phyloP scores from a whole-genome alignment of 2,797 vertebrate species.

The Scarus forsteni region DNA sequence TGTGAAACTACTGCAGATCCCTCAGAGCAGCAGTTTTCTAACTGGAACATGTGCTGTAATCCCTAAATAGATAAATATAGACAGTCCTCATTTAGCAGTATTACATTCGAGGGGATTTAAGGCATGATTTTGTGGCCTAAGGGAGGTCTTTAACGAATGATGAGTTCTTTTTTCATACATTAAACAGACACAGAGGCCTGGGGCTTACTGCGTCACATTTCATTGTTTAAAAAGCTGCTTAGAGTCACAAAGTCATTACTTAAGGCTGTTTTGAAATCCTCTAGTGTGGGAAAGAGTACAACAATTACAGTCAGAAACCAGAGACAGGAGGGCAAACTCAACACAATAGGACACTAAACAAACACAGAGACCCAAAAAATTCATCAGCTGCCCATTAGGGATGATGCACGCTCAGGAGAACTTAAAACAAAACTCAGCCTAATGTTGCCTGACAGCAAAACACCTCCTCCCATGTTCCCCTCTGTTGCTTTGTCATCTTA shows the following conservation, averaged over 20 bases:
- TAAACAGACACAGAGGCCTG: slow-evolving; percentile 17
- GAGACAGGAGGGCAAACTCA: slow-evolving; percentile 31
- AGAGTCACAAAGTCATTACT: slow-evolving; percentile 32
- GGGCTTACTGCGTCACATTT: slow-evolving; percentile 4
- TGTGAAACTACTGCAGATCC: slow-evolving; percentile 22
- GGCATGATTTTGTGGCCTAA: background rate
- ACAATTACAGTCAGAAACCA: slow-evolving; percentile 49
- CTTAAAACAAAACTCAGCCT: slow-evolving; percentile 36
- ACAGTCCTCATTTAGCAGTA: background rate
- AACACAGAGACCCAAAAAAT: slow-evolving; percentile 53
- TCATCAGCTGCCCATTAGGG: slow-evolving; percentile 30
- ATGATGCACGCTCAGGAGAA: slow-evolving; percentile 27
- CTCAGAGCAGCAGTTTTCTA: slow-evolving; percentile 6
- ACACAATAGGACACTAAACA: slow-evolving; percentile 39
- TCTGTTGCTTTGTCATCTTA: slow-evolving; percentile 54
- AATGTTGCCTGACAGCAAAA: slow-evolving; percentile 38
- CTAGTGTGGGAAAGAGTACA: slow-evolving; percentile 42
- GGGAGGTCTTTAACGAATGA: background rate
- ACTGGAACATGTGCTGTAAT: background rate
- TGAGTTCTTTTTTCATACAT: background rate
- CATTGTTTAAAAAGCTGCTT: slow-evolving; percentile 31
- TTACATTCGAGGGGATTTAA: background rate
- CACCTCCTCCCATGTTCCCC: slow-evolving; percentile 31
- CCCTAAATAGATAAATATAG: background rate
- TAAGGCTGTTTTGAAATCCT: slow-evolving; percentile 26